phyloP scores from a whole-genome alignment of 1,140 invertebrate genomes.

The Formica selysi region DNA sequence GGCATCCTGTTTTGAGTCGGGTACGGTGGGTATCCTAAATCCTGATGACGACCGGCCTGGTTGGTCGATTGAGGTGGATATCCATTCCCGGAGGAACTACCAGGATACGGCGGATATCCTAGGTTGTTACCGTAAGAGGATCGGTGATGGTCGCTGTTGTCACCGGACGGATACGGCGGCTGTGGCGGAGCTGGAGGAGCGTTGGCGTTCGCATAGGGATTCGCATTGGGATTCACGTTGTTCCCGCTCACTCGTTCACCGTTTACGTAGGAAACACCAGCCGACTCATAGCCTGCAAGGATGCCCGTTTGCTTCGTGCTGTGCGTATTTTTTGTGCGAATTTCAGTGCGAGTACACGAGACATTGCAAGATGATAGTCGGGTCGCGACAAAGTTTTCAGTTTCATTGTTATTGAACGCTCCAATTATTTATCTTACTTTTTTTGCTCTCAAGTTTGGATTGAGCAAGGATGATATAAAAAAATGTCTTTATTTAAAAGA shows the following conservation, averaged over 20 bases:
- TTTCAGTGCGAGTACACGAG: not conserved
- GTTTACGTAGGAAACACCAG: constrained; percentile 81
- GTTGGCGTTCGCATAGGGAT: constrained; percentile 83
- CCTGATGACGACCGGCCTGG: constrained; percentile 57
- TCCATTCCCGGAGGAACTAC: constrained; percentile 67
- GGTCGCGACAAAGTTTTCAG: not conserved
- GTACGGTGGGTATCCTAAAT: constrained; percentile 81
- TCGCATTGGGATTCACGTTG: constrained; percentile 80
- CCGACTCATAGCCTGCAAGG: constrained; percentile 84
- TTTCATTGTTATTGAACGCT: not conserved
- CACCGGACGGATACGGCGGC: constrained; percentile 69
- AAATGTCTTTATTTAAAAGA: not conserved
- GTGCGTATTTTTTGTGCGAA: constrained; percentile 22
- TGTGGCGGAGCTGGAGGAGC: constrained; percentile 81
- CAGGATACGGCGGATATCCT: constrained; percentile 81
- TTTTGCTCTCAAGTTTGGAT: constrained; percentile 1
- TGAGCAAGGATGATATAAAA: constrained; percentile 8
- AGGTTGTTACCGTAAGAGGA: constrained; percentile 70
- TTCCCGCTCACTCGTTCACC: constrained; percentile 75
- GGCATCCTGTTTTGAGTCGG: constrained; percentile 82
- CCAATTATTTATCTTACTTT: not conserved
- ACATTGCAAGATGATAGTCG: constrained; percentile 35
- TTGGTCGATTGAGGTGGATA: constrained; percentile 69
- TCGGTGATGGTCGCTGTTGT: constrained; percentile 59
- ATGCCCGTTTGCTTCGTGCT: constrained; percentile 55